Base-by-base conservation (phyloP, 2,797 vertebrate species). In the Garrulus glandarius region DNA sequence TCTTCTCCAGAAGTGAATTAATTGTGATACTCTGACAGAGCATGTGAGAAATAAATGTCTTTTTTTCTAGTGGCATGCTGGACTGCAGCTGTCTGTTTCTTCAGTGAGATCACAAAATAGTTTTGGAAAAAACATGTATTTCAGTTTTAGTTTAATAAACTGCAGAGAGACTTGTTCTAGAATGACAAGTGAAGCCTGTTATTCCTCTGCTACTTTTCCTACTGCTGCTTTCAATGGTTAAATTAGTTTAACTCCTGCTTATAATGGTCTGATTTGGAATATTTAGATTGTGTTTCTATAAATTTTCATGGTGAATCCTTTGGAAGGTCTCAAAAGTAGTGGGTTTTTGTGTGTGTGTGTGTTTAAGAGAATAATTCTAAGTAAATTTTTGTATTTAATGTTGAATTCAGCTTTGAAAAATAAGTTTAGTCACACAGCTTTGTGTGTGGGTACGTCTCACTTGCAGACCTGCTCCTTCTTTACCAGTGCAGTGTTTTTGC, bases 181-280 rank as follows among this genome's bases (percentile, higher is more conserved):
- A 90, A 71, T 21, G 36, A 77, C 80, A 87, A 84, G 69, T 84
- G 83, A 80, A 89, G 79, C 80, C 75, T 97, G 78, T 84, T 93
- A 68, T 72, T 94, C 60, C 30, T 89, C 70, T 87, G 61, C 63
- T 77, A 4, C 27, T 87, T 71, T 87, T 91, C 68, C 46, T 83
- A 20, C 26, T 89, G 53, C 53, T 85, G 67, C 70, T 92, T 94
- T 82, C 76, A 68, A 10, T 79, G 71, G 56, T 83, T 80, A 85
- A 78, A 92, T 81, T 74, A 92, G 55, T 83, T 81, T 44, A 85
- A 17, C 26, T 92, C 6, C 44, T 74, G 27, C 47, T 85, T 91
- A 61, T 49, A 61, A 39, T 44, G n/a, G 18, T 30, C 39, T 90
- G 5, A 56, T 93, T 63, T 32, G 29, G 36, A 93, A 78, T 57